Evolutionary conservation across 2,888 invertebrate genomes (phyloP).

Genomic region (Pseudococcus jackbeardsleyi): DNA sequence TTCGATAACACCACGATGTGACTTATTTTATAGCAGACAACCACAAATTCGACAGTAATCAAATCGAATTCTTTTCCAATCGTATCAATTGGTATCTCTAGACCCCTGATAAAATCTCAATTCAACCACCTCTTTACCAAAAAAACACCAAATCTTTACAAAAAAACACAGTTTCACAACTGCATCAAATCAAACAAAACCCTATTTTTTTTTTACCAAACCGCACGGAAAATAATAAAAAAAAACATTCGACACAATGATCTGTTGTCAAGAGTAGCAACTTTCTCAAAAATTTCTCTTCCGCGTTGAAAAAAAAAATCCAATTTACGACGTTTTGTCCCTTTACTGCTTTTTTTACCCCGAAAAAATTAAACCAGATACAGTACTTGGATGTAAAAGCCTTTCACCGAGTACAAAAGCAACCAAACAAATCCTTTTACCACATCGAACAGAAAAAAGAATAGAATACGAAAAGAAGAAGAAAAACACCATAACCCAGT

Average conservation of each 20-base stretch:
- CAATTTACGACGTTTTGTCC: conserved; percentile 37
- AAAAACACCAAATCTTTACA: not conserved
- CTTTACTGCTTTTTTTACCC: not conserved
- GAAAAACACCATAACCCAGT: conserved; percentile 12
- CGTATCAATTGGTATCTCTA: not conserved
- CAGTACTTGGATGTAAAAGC: not conserved
- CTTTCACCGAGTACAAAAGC: conserved; percentile 33
- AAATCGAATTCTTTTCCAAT: not conserved
- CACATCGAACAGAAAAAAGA: not conserved
- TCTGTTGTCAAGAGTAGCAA: not conserved
- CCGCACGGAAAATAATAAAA: not conserved
- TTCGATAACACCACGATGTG: not conserved
- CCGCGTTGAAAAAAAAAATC: conserved; percentile 18
- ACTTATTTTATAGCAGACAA: not conserved
- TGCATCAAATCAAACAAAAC: not conserved
- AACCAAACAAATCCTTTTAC: conserved; percentile 49
- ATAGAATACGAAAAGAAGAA: not conserved
- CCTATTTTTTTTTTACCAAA: not conserved
- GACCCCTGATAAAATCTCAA: not conserved
- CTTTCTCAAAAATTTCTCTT: conserved; percentile 50
- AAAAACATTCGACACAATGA: not conserved
- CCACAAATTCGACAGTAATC: not conserved
- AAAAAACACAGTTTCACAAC: not conserved
- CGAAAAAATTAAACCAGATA: not conserved
- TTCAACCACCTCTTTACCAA: not conserved